phyloP scores from a whole-genome alignment of 2,113 vertebrate genomes.

The Piaya cayana region DNA sequence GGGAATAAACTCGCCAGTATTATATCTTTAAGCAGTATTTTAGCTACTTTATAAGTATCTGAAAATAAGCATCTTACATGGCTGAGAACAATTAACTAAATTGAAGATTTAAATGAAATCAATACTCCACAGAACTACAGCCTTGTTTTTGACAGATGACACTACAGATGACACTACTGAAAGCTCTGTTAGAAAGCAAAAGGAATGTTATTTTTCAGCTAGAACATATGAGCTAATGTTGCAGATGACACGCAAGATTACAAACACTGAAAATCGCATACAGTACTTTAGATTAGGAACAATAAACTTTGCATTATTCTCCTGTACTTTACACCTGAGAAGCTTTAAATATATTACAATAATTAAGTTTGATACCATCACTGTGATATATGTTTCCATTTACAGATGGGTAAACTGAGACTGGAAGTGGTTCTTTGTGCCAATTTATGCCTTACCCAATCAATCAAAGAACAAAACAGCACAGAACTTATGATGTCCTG shows the following conservation, averaged over 20 bases:
- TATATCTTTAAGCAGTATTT: neutral
- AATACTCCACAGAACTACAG: neutral
- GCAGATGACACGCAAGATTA: neutral
- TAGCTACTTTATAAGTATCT: neutral
- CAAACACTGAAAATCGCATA: neutral
- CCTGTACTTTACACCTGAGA: neutral
- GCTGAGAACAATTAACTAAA: neutral
- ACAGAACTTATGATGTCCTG: conserved; percentile 33
- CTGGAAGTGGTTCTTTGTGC: neutral
- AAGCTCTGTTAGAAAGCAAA: conserved; percentile 41
- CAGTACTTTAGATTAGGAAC: neutral
- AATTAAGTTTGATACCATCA: neutral
- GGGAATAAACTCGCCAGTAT: neutral
- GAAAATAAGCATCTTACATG: neutral
- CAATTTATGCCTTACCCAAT: conserved; percentile 23
- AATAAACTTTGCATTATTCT: neutral
- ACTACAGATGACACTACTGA: neutral
- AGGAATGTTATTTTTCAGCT: conserved; percentile 9
- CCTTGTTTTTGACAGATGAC: neutral
- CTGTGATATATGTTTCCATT: neutral
- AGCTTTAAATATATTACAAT: neutral
- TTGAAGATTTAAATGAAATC: neutral
- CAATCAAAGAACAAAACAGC: conserved; percentile 37
- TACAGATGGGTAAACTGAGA: conserved; percentile 16
- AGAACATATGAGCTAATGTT: neutral